These are phyloP conservation scores for Microcebus lehilahytsara DNA, from an alignment of 2,113 vertebrate genomes.

Conservation along the genomic window DNA sequence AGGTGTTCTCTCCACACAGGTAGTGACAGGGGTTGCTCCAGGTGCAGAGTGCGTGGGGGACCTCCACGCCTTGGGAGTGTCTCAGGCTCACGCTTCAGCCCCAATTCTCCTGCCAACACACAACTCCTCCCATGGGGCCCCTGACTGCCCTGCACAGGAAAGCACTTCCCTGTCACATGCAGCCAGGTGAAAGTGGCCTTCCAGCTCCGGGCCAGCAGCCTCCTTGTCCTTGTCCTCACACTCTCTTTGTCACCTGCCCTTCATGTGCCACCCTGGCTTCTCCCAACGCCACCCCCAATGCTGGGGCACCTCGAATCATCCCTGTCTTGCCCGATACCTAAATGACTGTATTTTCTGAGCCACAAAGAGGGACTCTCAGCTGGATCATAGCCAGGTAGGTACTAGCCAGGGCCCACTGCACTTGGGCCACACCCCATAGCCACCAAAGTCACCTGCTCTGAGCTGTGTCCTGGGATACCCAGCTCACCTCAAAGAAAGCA, in stretches of 20 bases:
- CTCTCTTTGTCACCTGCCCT: no score
- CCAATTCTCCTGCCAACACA: neutral
- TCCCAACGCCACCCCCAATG: neutral
- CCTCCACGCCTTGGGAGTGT: neutral
- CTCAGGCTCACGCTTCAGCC: neutral
- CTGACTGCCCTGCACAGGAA: neutral
- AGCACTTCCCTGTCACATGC: neutral
- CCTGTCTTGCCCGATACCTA: neutral
- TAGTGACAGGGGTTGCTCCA: neutral
- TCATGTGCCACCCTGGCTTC: neutral
- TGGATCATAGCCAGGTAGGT: neutral
- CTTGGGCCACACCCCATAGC: neutral
- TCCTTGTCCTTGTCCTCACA: neutral
- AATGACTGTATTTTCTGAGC: neutral
- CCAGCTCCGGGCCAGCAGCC: neutral
- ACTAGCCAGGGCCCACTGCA: fast-evolving
- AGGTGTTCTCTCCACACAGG: neutral
- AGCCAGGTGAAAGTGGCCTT: neutral
- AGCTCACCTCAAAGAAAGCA: neutral
- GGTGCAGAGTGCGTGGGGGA: fast-evolving
- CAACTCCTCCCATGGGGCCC: no score
- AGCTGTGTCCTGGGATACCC: neutral
- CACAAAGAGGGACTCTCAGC: neutral
- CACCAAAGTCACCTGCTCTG: neutral
- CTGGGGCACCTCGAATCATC: fast-evolving